Base-by-base conservation (phyloP, 1,140 invertebrate genomes). In the Anthonomus grandis region DNA sequence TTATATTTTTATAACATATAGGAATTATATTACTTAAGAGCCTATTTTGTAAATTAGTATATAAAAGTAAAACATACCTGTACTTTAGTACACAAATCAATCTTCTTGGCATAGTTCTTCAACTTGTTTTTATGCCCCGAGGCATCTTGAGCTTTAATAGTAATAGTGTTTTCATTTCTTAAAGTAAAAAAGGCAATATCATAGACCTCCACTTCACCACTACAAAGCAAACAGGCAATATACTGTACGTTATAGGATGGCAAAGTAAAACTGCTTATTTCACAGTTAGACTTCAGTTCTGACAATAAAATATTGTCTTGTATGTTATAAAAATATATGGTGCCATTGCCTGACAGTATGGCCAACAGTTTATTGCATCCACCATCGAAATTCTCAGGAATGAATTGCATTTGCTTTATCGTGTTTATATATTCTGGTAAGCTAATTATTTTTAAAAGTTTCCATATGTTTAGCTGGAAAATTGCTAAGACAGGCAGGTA, bases 311-410 rank as follows among this genome's bases (percentile, higher is more conserved):
- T 65, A 15, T 76, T 70, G 19, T 66, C 59, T 58, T 79, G 75
- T 44, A 85, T 65, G 66, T 85, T 76, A 38, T 83, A 70, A 60
- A 86, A 79, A 64, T 79, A 73, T 31, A 85, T 60, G 42, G 62
- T 65, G 46, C 78, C 80, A 60, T 79, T 75, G 23, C 77, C 78
- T 27, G 79, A 78, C 34, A 85, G 64, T 47, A 83, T 73, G 17
- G 73, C 75, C 19, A 84, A 60, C 18, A 83, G 73, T 71, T 80
- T 82, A 65, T 83, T 84, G n/a, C 77, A 74, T n/a, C 82, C 81
- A 18, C 77, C 79, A 72, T 86, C 82, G 67, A 84, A 79, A 12
- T 77, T 71, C 60, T 77, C 72, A n/a, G 83, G 78, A 24, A 86
- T 66, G 60, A 83, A 78, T n/a, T 71, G 64, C 12, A 85, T 59